Conservation (phyloP, 2,888 invertebrate species). For the Drosophila anceps region DNA sequence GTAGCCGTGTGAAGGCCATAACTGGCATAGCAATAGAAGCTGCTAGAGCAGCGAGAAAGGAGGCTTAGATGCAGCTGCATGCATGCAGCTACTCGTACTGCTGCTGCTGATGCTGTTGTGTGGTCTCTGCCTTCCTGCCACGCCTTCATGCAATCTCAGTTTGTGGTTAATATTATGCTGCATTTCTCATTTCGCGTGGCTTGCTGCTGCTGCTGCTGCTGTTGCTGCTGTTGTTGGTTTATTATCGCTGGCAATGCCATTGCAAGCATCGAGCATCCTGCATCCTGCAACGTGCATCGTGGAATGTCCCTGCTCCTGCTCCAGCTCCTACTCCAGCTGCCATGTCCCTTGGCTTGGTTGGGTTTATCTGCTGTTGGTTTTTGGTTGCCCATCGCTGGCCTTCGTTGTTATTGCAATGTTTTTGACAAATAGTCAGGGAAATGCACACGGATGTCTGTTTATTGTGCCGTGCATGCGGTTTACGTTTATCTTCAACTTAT, state of each 20-base stretch:
- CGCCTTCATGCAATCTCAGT: constrained; percentile 79
- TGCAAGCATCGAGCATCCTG: constrained; percentile 55
- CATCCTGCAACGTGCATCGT: constrained; percentile 43
- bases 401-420: constrained; percentile 78
- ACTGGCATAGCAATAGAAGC: constrained; percentile 42
- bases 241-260: constrained; percentile 74
- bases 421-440: constrained; percentile 80
- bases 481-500: constrained; percentile 80
- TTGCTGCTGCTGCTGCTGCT: constrained; percentile 56
- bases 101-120: constrained; percentile 23
- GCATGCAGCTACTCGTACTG: constrained; percentile 31
- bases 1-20: constrained; percentile 69
- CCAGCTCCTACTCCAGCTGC: background rate
- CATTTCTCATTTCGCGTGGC: constrained; percentile 77
- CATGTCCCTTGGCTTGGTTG: constrained; percentile 35
- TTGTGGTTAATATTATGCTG: constrained; percentile 83
- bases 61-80: constrained; percentile 31
- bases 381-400: constrained; percentile 60
- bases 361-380: constrained; percentile 73
- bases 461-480: constrained; percentile 80
- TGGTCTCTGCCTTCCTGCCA: constrained; percentile 25
- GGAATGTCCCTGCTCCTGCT: constrained; percentile 27
- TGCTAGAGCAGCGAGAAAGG: constrained; percentile 3
- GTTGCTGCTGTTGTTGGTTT: constrained; percentile 70
- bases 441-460: constrained; percentile 81